Evolutionary conservation across 2,113 vertebrate genomes (phyloP).

Genomic region (Neolamprologus cancellatus): DNA sequence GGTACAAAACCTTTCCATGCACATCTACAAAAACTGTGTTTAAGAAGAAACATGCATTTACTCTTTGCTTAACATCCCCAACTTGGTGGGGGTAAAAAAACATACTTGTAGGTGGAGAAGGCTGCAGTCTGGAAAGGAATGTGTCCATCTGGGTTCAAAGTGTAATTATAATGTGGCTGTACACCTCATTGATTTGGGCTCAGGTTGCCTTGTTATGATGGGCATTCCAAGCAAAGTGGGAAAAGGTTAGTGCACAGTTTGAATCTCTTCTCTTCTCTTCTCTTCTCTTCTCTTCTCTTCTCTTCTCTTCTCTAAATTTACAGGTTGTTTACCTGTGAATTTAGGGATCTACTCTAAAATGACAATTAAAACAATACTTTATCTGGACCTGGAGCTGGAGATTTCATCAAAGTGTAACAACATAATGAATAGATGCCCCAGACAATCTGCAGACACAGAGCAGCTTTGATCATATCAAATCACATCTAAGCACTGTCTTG

Average conservation of each 20-base stretch:
- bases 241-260: slow-evolving; percentile 1
- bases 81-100: background rate
- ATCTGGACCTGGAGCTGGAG: background rate
- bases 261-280: background rate
- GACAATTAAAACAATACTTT: slow-evolving; percentile 23
- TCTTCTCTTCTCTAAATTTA: background rate
- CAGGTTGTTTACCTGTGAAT: slow-evolving; percentile 48
- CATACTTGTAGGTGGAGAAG: background rate
- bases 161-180: slow-evolving; percentile 10
- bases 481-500: slow-evolving; percentile 29
- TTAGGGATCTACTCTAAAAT: slow-evolving; percentile 8
- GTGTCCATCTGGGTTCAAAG: slow-evolving; percentile 30
- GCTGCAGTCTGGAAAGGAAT: slow-evolving; percentile 25
- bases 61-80: background rate
- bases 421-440: slow-evolving; percentile 51
- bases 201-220: background rate
- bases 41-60: background rate
- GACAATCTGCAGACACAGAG: slow-evolving; percentile 28
- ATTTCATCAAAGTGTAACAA: slow-evolving; percentile 31
- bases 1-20: background rate
- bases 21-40: background rate
- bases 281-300: background rate
- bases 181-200: slow-evolving; percentile 15
- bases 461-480: slow-evolving; percentile 45
- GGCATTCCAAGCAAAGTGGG: slow-evolving; percentile 17